Conservation (phyloP, 2,888 invertebrate genomes). For the Protophormia terraenovae region DNA sequence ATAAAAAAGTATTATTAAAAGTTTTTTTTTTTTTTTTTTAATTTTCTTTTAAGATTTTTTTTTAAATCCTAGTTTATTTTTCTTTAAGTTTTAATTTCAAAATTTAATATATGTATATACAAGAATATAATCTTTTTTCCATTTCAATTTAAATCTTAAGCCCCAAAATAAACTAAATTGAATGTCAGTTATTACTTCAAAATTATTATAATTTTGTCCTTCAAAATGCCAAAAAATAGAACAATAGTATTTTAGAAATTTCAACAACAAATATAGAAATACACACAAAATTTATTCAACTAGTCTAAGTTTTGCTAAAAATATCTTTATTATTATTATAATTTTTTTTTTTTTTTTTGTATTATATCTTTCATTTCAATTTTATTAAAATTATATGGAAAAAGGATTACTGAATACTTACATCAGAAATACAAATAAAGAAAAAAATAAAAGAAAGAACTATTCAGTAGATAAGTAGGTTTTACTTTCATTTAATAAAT, state of each 20-base stretch:
- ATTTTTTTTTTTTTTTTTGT: too few species aligned
- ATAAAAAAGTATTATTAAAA: too few species aligned
- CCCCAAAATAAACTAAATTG: not conserved
- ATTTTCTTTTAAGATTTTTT: too few species aligned
- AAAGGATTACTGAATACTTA: not conserved
- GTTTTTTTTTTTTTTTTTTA: too few species aligned
- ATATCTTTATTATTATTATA: not conserved
- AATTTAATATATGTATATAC: too few species aligned
- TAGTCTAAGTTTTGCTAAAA: not conserved
- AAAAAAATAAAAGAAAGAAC: not conserved
- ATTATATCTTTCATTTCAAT: not conserved
- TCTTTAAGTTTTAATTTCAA: too few species aligned
- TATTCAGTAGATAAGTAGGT: not conserved
- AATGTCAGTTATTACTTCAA: not conserved
- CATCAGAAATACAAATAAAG: not conserved
- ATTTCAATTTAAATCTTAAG: not conserved
- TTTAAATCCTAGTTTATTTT: too few species aligned
- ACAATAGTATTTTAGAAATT: not conserved
- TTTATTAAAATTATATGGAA: not conserved
- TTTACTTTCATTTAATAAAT: slow-evolving; percentile 1
- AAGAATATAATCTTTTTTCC: too few species aligned
- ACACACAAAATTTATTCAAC: not conserved
- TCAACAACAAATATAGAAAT: not conserved
- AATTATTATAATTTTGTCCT: not conserved
- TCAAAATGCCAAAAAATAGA: not conserved